Evolutionary conservation across 1,140 invertebrate genomes (phyloP).

Genomic region (Pogonomyrmex californicus): DNA sequence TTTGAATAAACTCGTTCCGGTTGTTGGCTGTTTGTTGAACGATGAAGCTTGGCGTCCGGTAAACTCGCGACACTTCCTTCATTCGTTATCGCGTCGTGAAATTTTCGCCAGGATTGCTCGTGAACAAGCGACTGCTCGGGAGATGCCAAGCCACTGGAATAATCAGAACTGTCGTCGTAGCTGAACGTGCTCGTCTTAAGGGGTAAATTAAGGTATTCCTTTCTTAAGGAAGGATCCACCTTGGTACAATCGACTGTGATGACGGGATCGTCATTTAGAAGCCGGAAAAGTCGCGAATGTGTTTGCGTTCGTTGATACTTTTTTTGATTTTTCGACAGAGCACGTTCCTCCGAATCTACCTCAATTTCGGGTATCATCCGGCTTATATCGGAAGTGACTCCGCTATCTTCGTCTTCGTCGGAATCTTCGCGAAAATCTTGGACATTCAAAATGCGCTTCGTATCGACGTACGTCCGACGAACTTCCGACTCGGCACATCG

Average conservation of each 20-base stretch:
- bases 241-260: conserved; percentile 75
- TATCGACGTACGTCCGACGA: conserved; percentile 1
- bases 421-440: conserved; percentile 87
- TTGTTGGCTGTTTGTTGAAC: conserved; percentile 59
- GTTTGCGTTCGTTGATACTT: conserved; percentile 91
- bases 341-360: conserved; percentile 89
- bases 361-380: conserved; percentile 90
- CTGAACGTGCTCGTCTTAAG: conserved; percentile 70
- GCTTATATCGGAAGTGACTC: conserved; percentile 91
- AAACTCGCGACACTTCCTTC: conserved; percentile 80
- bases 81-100: conserved; percentile 56
- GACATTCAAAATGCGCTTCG: conserved; percentile 78
- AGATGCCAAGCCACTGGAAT: conserved; percentile 80
- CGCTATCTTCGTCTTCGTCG: conserved; percentile 90
- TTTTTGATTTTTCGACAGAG: conserved; percentile 87
- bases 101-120: conserved; percentile 74
- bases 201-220: conserved; percentile 74
- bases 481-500: conserved; percentile 6
- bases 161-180: conserved; percentile 78
- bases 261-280: conserved; percentile 89
- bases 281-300: conserved; percentile 90
- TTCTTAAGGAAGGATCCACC: conserved; percentile 62
- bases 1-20: conserved; percentile 81
- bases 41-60: conserved; percentile 78
- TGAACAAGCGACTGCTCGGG: conserved; percentile 81